Base-by-base conservation (phyloP, 2,113 vertebrate species). In the Phyllopteryx taeniolatus region DNA sequence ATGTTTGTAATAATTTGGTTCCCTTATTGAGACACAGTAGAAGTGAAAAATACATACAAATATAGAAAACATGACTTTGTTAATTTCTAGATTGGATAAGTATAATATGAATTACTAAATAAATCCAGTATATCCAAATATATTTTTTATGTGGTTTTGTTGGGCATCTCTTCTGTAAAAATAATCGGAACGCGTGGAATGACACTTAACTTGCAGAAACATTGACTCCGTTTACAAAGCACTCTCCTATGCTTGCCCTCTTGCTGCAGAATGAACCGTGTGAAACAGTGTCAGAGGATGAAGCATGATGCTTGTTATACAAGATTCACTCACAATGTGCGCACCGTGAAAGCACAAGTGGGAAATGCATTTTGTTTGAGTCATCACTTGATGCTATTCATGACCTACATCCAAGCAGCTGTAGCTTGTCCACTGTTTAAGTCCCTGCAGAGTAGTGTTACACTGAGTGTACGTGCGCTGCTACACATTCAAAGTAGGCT, bases 371-470 rank as follows among this genome's bases (percentile, higher is more conserved):
- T 74, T 76, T 68, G 72, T 72, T 73, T 76, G 71, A 81, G 47
- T 86, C 82, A 81, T 2, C 12, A 75, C 71, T 77, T 80, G 12
- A 80, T 87, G 72, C 83, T 70, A 83, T 83, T 68, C 60, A 83
- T 82, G 85, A 85, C 82, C 85, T 74, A 86, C 63, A 88, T 86
- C 27, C 77, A 59, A 79, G 76, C 83, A 85, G 82, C 84, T 85
- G 82, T 35, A 67, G 76, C 68, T 68, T 39, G 33, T 56, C 57
- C 22, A 12, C 20, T 43, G 72, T 83, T 61, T 33, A 27, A 70
- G 63, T 27, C 85, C 72, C 67, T 22, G 71, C 14, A 54, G 76
- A 73, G 60, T 66, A 49, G 74, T 85, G 69, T 59, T 54, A 65
- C 7, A 42, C 31, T 39, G 70, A 56, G 71, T 46, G 56, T 87